Base-by-base conservation (phyloP, 1,140 invertebrate genomes). In the Drosophila seguyi region DNA sequence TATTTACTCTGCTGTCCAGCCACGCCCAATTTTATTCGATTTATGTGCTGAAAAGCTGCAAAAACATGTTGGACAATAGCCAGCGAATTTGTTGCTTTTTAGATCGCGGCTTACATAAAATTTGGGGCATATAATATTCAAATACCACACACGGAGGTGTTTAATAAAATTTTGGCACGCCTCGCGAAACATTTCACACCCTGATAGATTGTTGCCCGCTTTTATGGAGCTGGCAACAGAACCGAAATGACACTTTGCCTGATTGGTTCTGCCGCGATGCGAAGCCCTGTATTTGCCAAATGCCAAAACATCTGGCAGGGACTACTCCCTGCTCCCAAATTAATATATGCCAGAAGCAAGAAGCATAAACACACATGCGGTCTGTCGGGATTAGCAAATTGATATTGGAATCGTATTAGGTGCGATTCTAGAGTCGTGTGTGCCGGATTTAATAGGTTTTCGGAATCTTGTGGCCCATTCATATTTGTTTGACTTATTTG, bases 111-210 rank as follows among this genome's bases (percentile, higher is more conserved):
- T 45, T 42, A 39, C 34, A 29, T 55, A 68, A 18, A 55, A 60
- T 72, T 48, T 57, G 48, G 31, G 50, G 18, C 39, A 87, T 86
- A 50, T 76, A 83, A 79, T 83, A 88, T 83, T 67, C 45, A 83
- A 75, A 81, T 53, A 62, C 31, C 55, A 60, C 50, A 61, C 75
- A 48, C 39, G 36, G 25, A 56, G 39, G 27, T 53, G 69, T 47
- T 79, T 88, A 83, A 86, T 86, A 75, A 66, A 47, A 73, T 73
- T 76, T 85, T 72, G 71, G 59, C 81, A 84, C 77, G 62, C 47
- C 56, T 38, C 47, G 50, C 61, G 11, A n/a, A 58, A 57, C 50
- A 57, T 57, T 71, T 71, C 34, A 57, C 67, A 58, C 68, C 39
- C 66, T 72, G 52, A 72, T 71, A 72, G 52, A 73, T 60, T 73